Evolutionary conservation across 2,888 invertebrate genomes (phyloP).

Genomic region (Agapetus fuscipes): DNA sequence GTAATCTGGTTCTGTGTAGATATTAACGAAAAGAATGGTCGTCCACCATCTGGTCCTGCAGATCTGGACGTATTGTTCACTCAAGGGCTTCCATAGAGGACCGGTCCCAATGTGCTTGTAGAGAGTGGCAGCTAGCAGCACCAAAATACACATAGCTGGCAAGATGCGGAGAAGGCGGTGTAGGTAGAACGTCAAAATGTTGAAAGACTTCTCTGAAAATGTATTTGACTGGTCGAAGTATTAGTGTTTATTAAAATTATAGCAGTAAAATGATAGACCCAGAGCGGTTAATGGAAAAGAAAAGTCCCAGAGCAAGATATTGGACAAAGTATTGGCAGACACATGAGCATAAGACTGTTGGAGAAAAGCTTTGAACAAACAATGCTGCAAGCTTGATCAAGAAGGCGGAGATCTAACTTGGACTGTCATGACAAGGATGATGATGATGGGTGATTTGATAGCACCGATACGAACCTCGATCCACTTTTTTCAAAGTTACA

Average conservation of each 20-base stretch:
- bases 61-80: background rate
- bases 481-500: background rate
- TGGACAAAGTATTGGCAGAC: no score
- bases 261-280: no score
- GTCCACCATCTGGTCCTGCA: constrained; percentile 10
- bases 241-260: no score
- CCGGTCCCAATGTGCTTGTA: constrained; percentile 32
- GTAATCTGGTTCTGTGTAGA: no score
- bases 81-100: constrained; percentile 28
- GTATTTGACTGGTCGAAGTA: background rate
- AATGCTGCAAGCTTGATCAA: no score
- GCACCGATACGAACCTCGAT: background rate
- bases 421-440: no score
- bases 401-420: no score
- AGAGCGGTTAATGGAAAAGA: no score
- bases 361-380: no score
- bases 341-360: no score
- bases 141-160: constrained; percentile 4
- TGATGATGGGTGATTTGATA: no score
- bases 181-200: constrained; percentile 4
- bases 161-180: constrained; percentile 9
- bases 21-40: constrained; percentile 7
- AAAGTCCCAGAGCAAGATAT: no score
- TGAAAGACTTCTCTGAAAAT: constrained; percentile 2
- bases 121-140: constrained; percentile 24